A percentile compares a stretch with the other conserved stretches of the same genome.
These are phyloP conservation scores for Urocitellus parryii DNA, from an alignment of 2,113 vertebrate species.

Conservation along the genomic window DNA sequence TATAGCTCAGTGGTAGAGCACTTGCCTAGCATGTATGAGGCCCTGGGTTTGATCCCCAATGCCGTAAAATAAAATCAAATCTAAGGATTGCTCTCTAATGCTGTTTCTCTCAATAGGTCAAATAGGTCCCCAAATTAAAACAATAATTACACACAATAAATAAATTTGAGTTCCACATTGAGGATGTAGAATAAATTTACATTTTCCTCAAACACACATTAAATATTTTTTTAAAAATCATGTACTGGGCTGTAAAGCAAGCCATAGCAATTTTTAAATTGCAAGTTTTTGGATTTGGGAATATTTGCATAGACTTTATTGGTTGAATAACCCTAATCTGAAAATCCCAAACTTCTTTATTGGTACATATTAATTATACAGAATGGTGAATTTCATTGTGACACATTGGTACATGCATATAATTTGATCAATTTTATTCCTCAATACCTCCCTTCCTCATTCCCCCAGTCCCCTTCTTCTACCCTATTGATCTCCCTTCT, in stretches of 20 bases:
- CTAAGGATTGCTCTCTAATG: background rate
- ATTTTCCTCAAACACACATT: constrained; percentile 20
- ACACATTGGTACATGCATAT: too few species aligned
- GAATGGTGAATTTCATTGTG: too few species aligned
- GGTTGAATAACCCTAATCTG: too few species aligned
- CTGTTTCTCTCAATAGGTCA: background rate
- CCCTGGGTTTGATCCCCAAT: background rate
- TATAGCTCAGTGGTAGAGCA: too few species aligned
- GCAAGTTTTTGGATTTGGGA: background rate
- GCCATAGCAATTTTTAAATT: constrained; percentile 18
- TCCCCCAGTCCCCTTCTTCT: too few species aligned
- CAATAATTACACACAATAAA: constrained; percentile 11
- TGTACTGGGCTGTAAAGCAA: constrained; percentile 5
- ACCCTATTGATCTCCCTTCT: too few species aligned
- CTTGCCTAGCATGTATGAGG: too few species aligned
- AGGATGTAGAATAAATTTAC: background rate
- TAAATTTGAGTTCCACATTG: background rate
- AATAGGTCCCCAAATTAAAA: background rate
- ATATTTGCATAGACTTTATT: too few species aligned
- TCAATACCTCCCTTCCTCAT: too few species aligned
- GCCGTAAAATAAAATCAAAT: background rate
- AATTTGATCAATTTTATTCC: too few species aligned
- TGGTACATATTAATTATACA: too few species aligned
- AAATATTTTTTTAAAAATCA: background rate
- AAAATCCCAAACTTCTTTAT: too few species aligned